phyloP scores from a whole-genome alignment of 2,113 vertebrate species.

The Alexandromys fortis region DNA sequence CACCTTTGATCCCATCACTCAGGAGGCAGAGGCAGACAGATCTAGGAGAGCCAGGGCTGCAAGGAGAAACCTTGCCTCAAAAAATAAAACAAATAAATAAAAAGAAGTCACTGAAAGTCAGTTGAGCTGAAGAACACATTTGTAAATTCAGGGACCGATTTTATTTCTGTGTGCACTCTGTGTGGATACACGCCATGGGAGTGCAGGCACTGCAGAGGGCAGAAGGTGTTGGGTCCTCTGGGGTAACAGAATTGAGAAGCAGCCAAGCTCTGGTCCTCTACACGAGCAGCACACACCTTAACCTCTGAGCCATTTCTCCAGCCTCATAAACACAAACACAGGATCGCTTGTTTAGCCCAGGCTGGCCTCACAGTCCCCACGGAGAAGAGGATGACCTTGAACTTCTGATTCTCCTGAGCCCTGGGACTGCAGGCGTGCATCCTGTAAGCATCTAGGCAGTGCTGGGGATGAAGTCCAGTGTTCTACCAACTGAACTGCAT shows the following conservation, averaged over 20 bases:
- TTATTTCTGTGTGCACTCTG: not conserved
- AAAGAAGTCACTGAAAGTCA: not conserved
- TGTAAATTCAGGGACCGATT: not conserved
- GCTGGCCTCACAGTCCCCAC: not conserved
- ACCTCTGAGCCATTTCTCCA: not conserved
- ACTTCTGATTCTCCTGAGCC: not conserved
- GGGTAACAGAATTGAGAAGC: not conserved
- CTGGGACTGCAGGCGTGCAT: not conserved
- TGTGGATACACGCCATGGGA: not conserved
- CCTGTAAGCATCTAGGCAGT: not conserved
- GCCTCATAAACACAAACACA: not conserved
- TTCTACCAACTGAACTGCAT: not conserved
- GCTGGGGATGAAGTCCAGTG: not conserved
- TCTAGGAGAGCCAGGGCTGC: not conserved
- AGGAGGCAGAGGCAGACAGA: not conserved
- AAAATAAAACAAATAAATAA: not conserved
- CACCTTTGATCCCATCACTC: not conserved
- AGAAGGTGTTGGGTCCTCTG: not conserved
- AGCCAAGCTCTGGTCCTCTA: not conserved
- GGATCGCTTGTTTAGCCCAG: not conserved
- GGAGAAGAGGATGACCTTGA: not conserved
- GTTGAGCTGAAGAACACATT: not conserved
- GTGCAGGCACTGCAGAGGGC: too few species aligned
- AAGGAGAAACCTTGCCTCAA: not conserved
- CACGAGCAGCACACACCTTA: not conserved